Evolutionary conservation across 2,888 invertebrate genomes (phyloP).

Genomic region (Uropetala carovei): DNA sequence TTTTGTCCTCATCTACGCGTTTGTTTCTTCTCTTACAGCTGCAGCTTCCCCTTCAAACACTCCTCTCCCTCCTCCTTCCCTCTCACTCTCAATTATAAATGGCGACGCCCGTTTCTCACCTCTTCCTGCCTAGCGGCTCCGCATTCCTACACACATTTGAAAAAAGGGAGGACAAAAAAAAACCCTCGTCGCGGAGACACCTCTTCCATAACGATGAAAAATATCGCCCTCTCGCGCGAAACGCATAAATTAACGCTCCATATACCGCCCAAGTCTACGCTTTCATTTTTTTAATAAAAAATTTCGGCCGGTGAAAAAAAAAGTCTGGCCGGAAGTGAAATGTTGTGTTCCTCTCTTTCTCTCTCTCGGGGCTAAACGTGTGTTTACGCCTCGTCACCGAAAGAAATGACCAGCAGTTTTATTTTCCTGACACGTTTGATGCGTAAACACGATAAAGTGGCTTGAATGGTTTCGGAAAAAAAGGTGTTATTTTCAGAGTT

Average conservation of each 20-base stretch:
- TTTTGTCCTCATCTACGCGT: background rate
- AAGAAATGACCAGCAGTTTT: conserved; percentile 35
- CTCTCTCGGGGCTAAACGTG: background rate
- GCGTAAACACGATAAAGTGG: conserved; percentile 44
- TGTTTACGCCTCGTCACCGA: conserved; percentile 57
- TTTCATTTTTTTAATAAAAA: background rate
- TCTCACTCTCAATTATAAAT: conserved; percentile 57
- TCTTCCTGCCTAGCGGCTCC: background rate
- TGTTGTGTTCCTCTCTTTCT: background rate
- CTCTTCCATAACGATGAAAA: background rate
- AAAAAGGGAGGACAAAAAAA: background rate
- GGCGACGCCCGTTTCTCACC: conserved; percentile 24
- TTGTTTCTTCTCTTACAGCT: conserved; percentile 24
- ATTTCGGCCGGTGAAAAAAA: background rate
- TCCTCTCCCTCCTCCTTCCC: background rate
- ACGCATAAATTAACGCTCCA: conserved; percentile 12
- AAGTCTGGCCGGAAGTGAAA: background rate
- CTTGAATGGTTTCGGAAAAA: background rate
- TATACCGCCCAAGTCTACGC: conserved; percentile 4
- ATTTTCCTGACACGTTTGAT: background rate
- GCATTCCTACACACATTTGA: conserved; percentile 47
- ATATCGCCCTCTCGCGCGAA: background rate
- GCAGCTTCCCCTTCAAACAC: background rate
- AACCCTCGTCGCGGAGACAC: conserved; percentile 18
- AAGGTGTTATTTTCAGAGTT: background rate